These are phyloP conservation scores for Drosophila nannoptera DNA, from an alignment of 1,140 invertebrate species.

Conservation along the genomic window DNA sequence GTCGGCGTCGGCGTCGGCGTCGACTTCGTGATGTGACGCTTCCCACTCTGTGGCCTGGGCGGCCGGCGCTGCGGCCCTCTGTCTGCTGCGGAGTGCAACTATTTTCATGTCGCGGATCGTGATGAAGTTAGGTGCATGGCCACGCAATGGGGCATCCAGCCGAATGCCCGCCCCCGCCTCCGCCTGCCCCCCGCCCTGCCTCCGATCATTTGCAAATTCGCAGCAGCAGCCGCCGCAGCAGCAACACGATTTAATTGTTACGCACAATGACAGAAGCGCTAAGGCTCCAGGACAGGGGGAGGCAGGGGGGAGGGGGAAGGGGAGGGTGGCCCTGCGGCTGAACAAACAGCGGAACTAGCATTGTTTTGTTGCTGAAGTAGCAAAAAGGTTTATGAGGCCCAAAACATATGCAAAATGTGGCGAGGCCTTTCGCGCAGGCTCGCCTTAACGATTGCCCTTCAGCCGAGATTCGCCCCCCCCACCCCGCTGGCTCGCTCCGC, in stretches of 20 bases:
- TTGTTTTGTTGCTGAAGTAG: constrained; percentile 25
- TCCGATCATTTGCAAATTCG: too few relatives aligned
- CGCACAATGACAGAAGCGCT: constrained; percentile 64
- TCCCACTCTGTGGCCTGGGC: constrained; percentile 52
- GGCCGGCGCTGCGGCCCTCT: constrained; percentile 23
- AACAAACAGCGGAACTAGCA: constrained; percentile 21
- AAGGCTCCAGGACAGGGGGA: neutral
- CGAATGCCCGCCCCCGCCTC: constrained; percentile 36
- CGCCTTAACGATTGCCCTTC: constrained; percentile 14
- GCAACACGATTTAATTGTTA: constrained; percentile 78
- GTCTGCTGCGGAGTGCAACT: constrained; percentile 56
- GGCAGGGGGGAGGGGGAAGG: neutral
- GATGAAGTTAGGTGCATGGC: constrained; percentile 74
- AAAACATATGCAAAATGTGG: constrained; percentile 41
- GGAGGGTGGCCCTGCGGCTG: neutral
- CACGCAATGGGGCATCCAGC: constrained; percentile 64
- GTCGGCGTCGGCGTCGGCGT: constrained; percentile 46
- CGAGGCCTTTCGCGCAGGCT: neutral
- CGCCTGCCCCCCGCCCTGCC: constrained; percentile 38
- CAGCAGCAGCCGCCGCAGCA: too few relatives aligned
- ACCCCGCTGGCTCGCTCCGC: neutral
- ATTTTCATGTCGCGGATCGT: constrained; percentile 76
- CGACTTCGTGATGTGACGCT: constrained; percentile 75
- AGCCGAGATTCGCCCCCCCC: neutral
- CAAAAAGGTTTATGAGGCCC: constrained; percentile 26